A percentile compares a stretch with the other conserved stretches of the same genome.
phyloP scores from a whole-genome alignment of 2,113 vertebrate species.

The Holacanthus passer region DNA sequence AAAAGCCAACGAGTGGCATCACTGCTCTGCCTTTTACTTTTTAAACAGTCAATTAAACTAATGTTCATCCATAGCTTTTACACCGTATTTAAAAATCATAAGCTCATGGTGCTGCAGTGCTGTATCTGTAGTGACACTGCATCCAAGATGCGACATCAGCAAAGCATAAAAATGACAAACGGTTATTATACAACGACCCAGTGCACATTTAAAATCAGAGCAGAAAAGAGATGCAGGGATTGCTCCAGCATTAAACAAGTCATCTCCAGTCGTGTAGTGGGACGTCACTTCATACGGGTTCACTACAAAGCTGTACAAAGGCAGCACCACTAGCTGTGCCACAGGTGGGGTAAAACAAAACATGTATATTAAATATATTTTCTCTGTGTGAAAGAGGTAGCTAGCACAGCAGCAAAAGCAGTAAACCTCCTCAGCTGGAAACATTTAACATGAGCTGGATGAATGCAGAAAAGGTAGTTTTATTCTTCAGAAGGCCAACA shows the following conservation, averaged over 20 bases:
- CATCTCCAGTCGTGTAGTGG: neutral
- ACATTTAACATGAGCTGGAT: neutral
- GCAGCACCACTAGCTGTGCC: neutral
- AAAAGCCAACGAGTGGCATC: neutral
- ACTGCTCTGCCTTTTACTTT: neutral
- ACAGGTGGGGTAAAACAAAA: neutral
- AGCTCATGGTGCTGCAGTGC: neutral
- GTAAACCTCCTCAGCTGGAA: neutral
- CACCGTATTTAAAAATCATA: neutral
- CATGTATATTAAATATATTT: neutral
- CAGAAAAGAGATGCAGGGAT: neutral
- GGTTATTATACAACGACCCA: neutral
- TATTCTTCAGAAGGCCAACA: neutral
- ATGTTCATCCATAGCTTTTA: neutral
- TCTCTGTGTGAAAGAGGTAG: slow-evolving; percentile 10
- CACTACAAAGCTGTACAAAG: neutral
- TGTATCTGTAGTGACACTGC: neutral
- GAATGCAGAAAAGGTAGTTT: neutral
- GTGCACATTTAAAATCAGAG: slow-evolving; percentile 7
- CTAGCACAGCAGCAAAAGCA: neutral
- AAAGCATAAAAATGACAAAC: neutral
- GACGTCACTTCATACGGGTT: neutral
- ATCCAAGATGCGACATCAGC: neutral
- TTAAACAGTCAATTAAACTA: neutral
- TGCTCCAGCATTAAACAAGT: neutral